Conservation (phyloP, 2,888 invertebrate species). For the Dastarcus helophoroides region DNA sequence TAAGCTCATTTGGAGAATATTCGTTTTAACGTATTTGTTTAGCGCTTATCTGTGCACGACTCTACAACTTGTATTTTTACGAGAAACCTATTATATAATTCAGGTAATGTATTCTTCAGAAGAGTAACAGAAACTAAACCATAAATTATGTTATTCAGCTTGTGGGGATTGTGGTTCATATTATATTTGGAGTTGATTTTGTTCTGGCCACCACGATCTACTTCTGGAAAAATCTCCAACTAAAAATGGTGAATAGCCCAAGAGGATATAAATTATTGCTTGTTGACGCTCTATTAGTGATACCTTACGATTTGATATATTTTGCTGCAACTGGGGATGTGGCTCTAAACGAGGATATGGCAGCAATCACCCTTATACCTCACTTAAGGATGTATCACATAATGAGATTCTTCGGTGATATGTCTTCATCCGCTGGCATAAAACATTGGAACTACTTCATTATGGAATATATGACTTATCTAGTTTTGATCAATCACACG, state of each 20-base stretch:
- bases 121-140: too few species aligned
- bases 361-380: conserved; percentile 3
- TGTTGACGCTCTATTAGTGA: conserved; percentile 4
- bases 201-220: conserved; percentile 5
- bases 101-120: too few species aligned
- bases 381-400: conserved; percentile 8
- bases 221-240: conserved; percentile 6
- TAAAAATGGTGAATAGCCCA: conserved; percentile 2
- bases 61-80: not conserved
- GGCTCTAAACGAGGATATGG: conserved; percentile 1
- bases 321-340: not conserved
- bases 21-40: conserved; percentile 2
- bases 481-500: conserved; percentile 39
- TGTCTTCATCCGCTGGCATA: conserved; percentile 3
- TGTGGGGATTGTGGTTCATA: conserved; percentile 1
- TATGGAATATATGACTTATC: conserved; percentile 25
- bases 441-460: conserved; percentile 11
- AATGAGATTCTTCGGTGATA: conserved; percentile 7
- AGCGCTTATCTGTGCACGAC: conserved; percentile 3
- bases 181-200: conserved; percentile 5
- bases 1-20: conserved; percentile 5
- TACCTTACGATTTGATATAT: conserved; percentile 7
- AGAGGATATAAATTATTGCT: conserved; percentile 1
- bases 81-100: not conserved
- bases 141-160: too few species aligned